These are phyloP conservation scores for Xiphophorus maculatus DNA, from an alignment of 2,113 vertebrate genomes.

Conservation along the genomic window DNA sequence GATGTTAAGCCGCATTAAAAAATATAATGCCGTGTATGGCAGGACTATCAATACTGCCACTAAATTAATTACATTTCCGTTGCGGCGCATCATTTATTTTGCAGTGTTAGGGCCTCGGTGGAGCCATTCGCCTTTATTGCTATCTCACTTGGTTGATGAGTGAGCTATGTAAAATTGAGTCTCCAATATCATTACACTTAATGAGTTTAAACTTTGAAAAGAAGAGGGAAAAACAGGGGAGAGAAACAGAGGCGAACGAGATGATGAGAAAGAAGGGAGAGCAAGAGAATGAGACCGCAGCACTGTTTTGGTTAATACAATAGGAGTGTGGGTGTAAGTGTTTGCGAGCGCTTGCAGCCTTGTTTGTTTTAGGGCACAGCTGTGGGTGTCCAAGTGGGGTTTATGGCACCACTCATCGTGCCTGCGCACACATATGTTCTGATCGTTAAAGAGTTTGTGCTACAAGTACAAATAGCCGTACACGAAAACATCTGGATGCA, in stretches of 20 bases:
- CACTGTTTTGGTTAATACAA: slow-evolving; percentile 68
- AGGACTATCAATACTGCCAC: slow-evolving; percentile 99
- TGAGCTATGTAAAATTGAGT: slow-evolving; percentile 95
- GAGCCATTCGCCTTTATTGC: slow-evolving; percentile 99
- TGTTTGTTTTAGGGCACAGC: slow-evolving; percentile 70
- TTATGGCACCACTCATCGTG: slow-evolving; percentile 59
- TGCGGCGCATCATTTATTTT: slow-evolving; percentile 99
- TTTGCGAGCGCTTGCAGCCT: slow-evolving; percentile 62
- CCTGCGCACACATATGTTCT: slow-evolving; percentile 22
- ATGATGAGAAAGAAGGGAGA: slow-evolving; percentile 32
- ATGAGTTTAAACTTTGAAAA: slow-evolving; percentile 92
- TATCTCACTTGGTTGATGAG: slow-evolving; percentile 94
- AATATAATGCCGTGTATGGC: slow-evolving; percentile 96
- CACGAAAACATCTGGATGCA: slow-evolving; percentile 42
- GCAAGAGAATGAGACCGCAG: slow-evolving; percentile 41
- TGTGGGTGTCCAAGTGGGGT: slow-evolving; percentile 69
- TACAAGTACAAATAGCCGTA: slow-evolving; percentile 28
- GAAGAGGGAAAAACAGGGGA: slow-evolving; percentile 35
- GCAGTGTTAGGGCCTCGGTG: slow-evolving; percentile 93
- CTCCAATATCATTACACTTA: slow-evolving; percentile 95
- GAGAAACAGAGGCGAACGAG: slow-evolving; percentile 51
- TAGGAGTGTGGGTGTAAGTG: slow-evolving; percentile 70
- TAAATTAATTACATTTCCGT: slow-evolving; percentile 99
- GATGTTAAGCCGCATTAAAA: slow-evolving; percentile 98
- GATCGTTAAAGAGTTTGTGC: slow-evolving; percentile 29